These are phyloP conservation scores for Monopis laevigella DNA, from an alignment of 2,888 invertebrate species.

Conservation along the genomic window DNA sequence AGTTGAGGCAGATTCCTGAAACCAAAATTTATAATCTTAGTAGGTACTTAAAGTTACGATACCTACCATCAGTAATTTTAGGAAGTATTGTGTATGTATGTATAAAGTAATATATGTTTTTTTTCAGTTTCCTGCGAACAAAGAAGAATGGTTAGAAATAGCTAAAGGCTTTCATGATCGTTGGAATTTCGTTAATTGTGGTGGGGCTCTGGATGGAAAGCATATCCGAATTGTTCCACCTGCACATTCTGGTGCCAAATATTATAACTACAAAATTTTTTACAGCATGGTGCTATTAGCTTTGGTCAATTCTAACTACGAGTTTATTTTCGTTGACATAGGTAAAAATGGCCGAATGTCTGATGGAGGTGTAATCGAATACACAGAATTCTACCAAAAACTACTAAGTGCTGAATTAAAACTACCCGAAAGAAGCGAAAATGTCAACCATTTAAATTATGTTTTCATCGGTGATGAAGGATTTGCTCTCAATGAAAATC, in stretches of 20 bases:
- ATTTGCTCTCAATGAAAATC: slow-evolving; percentile 18
- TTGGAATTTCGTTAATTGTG: slow-evolving; percentile 21
- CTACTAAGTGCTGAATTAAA: slow-evolving; percentile 15
- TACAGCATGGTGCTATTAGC: slow-evolving; percentile 21
- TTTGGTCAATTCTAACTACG: slow-evolving; percentile 11
- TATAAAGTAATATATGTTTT: no score
- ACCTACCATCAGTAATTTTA: no score
- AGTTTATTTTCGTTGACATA: slow-evolving; percentile 12
- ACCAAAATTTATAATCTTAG: no score
- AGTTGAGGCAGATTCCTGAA: no score
- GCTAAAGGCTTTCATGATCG: slow-evolving; percentile 15
- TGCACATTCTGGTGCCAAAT: no score
- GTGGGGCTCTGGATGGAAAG: no score
- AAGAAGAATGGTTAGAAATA: slow-evolving; percentile 15
- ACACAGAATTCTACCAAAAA: slow-evolving; percentile 16
- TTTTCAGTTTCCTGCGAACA: slow-evolving; percentile 17
- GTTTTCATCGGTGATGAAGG: slow-evolving; percentile 14
- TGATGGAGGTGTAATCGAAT: slow-evolving; percentile 10
- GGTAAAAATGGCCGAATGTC: slow-evolving; percentile 13
- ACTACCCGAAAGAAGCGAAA: slow-evolving; percentile 15
- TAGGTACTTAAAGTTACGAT: no score
- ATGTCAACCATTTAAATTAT: slow-evolving; percentile 17
- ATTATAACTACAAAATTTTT: no score
- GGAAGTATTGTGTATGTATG: no score
- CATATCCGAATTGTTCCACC: no score